These are phyloP conservation scores for Rotaria macrura DNA, from an alignment of 2,888 invertebrate genomes.

Conservation along the genomic window DNA sequence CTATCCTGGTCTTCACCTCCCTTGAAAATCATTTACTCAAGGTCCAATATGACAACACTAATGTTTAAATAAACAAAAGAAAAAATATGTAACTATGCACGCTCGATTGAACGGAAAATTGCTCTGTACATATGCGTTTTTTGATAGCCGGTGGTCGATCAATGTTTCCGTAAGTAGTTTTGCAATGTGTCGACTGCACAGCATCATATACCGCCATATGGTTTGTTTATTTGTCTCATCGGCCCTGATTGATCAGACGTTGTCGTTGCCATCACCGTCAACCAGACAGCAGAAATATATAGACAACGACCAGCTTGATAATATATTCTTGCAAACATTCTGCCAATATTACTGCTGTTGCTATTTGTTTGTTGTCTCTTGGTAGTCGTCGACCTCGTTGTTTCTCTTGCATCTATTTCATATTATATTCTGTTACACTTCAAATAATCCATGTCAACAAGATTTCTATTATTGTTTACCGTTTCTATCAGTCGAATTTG, in stretches of 20 bases:
- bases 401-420: not conserved
- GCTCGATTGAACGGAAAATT: conserved; percentile 4
- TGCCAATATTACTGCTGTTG: not conserved
- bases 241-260: not conserved
- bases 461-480: not conserved
- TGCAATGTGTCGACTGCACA: not conserved
- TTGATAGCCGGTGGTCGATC: not conserved
- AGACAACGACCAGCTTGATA: not conserved
- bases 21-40: not conserved
- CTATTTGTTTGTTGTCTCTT: not conserved
- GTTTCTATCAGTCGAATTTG: not conserved
- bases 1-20: not conserved
- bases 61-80: not conserved
- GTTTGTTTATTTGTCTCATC: not conserved
- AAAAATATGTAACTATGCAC: not conserved
- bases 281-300: not conserved
- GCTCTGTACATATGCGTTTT: not conserved
- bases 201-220: not conserved
- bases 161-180: not conserved
- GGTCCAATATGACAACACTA: not conserved
- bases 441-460: not conserved
- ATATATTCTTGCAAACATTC: not conserved
- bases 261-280: not conserved
- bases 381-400: not conserved
- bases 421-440: not conserved